These are phyloP conservation scores for Choristoneura rosaceana DNA, from an alignment of 2,888 invertebrate genomes.

Conservation along the genomic window DNA sequence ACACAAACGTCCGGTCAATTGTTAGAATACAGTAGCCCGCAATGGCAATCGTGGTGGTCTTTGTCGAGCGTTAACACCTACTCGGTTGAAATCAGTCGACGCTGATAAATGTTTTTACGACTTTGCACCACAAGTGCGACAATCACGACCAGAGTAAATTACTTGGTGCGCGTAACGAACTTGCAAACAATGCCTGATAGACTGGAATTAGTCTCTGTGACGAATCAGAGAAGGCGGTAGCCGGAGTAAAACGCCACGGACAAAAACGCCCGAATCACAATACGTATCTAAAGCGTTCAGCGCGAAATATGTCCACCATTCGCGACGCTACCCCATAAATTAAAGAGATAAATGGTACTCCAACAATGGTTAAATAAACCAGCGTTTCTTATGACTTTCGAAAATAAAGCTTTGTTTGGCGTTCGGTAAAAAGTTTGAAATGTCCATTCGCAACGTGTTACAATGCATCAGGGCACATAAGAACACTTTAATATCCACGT, in stretches of 20 bases:
- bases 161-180: constrained; percentile 69
- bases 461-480: constrained; percentile 68
- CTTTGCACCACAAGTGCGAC: constrained; percentile 67
- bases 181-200: constrained; percentile 72
- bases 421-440: constrained; percentile 74
- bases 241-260: constrained; percentile 40
- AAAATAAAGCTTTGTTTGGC: constrained; percentile 75
- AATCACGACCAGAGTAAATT: constrained; percentile 74
- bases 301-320: constrained; percentile 77
- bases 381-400: constrained; percentile 75
- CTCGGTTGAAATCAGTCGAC: constrained; percentile 51
- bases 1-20: constrained; percentile 59
- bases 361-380: constrained; percentile 83
- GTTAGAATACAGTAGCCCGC: constrained; percentile 61
- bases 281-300: constrained; percentile 51
- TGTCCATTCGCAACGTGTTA: constrained; percentile 66
- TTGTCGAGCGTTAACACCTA: constrained; percentile 71
- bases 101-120: constrained; percentile 73
- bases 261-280: constrained; percentile 47
- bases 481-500: constrained; percentile 65
- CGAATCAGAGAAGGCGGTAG: constrained; percentile 68
- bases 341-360: constrained; percentile 81
- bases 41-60: constrained; percentile 67
- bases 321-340: constrained; percentile 80
- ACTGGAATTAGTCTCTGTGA: constrained; percentile 66